phyloP scores from a whole-genome alignment of 2,888 invertebrate species.

The Drosophila ezoana region DNA sequence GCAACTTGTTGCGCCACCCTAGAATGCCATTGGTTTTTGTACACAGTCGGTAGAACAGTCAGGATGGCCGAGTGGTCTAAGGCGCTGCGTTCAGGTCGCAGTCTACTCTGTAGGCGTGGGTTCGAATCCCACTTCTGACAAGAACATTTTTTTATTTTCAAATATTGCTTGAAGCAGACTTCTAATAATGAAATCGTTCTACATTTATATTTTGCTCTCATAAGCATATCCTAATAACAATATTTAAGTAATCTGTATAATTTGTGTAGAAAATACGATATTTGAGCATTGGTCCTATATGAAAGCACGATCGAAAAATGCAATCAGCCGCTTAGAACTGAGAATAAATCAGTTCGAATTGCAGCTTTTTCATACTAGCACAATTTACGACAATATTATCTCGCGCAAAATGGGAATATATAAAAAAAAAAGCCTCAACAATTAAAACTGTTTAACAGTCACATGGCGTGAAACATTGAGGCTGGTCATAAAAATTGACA shows the following conservation, averaged over 20 bases:
- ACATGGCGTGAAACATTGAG: constrained; percentile 52
- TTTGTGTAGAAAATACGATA: no score
- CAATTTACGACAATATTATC: constrained; percentile 30
- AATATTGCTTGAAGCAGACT: no score
- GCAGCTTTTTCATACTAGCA: constrained; percentile 11
- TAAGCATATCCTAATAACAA: not conserved
- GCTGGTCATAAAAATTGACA: constrained; percentile 60
- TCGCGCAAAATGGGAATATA: constrained; percentile 15
- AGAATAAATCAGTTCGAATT: constrained; percentile 25
- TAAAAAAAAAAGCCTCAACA: constrained; percentile 29
- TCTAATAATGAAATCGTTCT: not conserved
- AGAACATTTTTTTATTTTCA: constrained; percentile 33
- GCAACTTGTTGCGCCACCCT: not conserved
- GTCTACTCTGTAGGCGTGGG: constrained; percentile 85
- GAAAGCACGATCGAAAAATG: constrained; percentile 53
- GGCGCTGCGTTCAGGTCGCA: constrained; percentile 85
- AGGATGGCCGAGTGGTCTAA: constrained; percentile 84
- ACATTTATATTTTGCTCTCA: not conserved
- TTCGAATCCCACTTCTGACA: constrained; percentile 85
- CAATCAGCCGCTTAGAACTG: constrained; percentile 52
- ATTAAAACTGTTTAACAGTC: constrained; percentile 44
- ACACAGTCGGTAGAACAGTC: constrained; percentile 22
- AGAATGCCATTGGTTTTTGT: constrained; percentile 30
- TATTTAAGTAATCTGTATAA: not conserved
- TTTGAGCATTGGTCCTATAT: no score